A percentile compares a stretch with the other conserved stretches of the same genome.
Conservation (phyloP, 2,113 vertebrate genomes). For the Crypturellus undulatus region DNA sequence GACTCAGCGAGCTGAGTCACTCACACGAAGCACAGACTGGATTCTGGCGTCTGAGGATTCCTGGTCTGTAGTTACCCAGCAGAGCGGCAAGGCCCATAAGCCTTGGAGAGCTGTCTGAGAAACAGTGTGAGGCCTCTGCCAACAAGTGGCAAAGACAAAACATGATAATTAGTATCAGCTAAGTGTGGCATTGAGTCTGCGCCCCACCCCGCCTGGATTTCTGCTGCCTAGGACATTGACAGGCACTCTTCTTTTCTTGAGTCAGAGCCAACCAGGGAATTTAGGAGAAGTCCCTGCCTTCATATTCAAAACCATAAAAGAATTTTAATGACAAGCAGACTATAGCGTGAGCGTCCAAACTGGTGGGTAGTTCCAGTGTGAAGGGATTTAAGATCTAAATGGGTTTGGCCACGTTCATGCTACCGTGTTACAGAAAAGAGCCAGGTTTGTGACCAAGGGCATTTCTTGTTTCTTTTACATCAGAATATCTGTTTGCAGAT, state of each 20-base stretch:
- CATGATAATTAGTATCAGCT: not conserved
- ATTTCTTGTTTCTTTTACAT: not conserved
- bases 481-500: not conserved
- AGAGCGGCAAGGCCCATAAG: not conserved
- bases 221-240: not conserved
- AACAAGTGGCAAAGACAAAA: not conserved
- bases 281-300: not conserved
- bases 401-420: not conserved
- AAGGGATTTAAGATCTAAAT: not conserved
- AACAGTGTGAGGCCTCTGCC: not conserved
- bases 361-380: not conserved
- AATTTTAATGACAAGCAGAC: constrained; percentile 2
- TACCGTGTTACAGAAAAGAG: not conserved
- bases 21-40: not conserved
- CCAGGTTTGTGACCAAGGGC: not conserved
- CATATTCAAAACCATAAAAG: not conserved
- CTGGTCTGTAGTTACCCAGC: not conserved
- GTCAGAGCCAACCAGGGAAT: not conserved
- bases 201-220: not conserved
- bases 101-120: not conserved
- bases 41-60: constrained; percentile 15
- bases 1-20: not conserved
- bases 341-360: not conserved
- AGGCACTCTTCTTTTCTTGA: not conserved
- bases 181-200: not conserved